phyloP scores from a whole-genome alignment of 2,113 vertebrate genomes.

The Sinosuthora webbiana region DNA sequence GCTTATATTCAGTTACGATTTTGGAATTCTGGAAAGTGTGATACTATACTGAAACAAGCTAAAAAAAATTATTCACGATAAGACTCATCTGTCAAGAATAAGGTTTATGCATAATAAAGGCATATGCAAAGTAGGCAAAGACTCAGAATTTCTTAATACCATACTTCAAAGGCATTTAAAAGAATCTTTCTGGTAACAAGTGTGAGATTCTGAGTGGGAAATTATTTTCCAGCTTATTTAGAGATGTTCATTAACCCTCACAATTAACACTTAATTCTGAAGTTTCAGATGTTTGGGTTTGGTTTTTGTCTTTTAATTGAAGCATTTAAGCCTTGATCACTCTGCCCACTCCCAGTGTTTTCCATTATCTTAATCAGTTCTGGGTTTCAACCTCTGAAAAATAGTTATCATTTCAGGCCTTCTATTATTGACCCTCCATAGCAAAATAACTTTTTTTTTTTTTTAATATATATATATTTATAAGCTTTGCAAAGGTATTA shows the following conservation, averaged over 20 bases:
- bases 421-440: background rate
- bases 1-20: background rate
- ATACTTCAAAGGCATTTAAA: background rate
- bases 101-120: background rate
- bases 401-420: background rate
- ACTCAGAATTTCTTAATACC: background rate
- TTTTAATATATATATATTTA: background rate
- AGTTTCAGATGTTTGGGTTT: background rate
- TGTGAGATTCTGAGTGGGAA: background rate
- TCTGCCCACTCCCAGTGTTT: background rate
- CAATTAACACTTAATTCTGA: background rate
- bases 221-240: background rate
- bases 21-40: background rate
- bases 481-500: background rate
- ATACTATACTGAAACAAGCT: background rate
- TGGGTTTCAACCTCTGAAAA: background rate
- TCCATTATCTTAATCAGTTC: background rate
- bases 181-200: background rate
- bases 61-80: background rate
- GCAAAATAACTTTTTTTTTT: background rate
- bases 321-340: background rate
- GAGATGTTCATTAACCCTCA: background rate
- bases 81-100: background rate
- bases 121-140: background rate
- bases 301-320: background rate